phyloP scores from a whole-genome alignment of 2,113 vertebrate genomes.

The Ahaetulla prasina region DNA sequence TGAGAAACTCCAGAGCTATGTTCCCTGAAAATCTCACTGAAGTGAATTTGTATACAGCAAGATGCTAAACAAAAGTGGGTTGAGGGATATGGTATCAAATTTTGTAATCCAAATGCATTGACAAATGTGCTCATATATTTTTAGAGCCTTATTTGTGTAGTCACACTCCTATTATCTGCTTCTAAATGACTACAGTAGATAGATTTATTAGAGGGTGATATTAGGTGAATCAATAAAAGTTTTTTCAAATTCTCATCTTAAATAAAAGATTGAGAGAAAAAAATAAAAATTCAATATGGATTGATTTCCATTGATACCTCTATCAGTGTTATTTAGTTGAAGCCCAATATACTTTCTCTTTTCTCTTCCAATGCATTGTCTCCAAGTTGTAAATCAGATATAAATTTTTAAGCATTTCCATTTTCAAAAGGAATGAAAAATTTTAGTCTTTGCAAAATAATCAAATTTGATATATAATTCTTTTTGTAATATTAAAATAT shows the following conservation, averaged over 20 bases:
- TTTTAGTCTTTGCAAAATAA: background rate
- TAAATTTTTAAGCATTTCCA: background rate
- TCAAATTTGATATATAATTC: background rate
- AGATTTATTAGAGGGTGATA: background rate
- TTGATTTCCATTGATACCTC: conserved; percentile 8
- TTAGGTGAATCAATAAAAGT: background rate
- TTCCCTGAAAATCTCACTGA: background rate
- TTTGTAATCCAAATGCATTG: background rate
- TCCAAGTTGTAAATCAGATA: background rate
- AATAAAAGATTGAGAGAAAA: background rate
- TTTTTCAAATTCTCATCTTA: background rate
- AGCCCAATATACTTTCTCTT: background rate
- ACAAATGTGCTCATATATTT: background rate
- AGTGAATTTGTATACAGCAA: background rate
- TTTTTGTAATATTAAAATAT: background rate
- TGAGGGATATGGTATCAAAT: background rate
- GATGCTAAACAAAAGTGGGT: background rate
- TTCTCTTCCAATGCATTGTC: background rate
- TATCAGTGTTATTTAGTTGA: background rate
- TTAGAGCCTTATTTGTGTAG: background rate
- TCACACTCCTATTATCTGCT: background rate
- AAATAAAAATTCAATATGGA: background rate
- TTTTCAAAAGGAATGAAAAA: background rate
- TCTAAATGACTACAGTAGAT: background rate
- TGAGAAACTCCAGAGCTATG: background rate